Percentiles rank a stretch among this genome's conserved stretches.
These are phyloP conservation scores for Sarcoramphus papa DNA, from an alignment of 2,797 vertebrate genomes.

Conservation along the genomic window DNA sequence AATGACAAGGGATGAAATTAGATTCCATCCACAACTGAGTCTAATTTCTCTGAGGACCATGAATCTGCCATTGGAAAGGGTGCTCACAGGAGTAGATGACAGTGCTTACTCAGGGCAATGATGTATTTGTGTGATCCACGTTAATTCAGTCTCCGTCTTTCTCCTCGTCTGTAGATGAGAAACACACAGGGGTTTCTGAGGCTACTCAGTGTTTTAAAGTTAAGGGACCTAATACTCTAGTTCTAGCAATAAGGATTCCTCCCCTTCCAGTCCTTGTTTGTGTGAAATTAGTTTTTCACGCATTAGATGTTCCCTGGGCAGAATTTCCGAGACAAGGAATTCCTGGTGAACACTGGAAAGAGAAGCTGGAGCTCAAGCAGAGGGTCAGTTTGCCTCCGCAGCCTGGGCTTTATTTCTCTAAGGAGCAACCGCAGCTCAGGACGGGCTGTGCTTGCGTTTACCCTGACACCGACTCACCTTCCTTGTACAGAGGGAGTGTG, in stretches of 20 bases:
- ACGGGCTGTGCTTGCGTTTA: background rate
- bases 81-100: background rate
- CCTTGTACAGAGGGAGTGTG: background rate
- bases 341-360: background rate
- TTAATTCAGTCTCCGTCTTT: background rate
- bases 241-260: background rate
- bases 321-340: background rate
- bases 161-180: background rate
- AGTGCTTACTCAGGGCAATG: background rate
- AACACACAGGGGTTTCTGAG: background rate
- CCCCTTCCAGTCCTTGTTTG: background rate
- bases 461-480: background rate
- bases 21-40: background rate
- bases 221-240: background rate
- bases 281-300: background rate
- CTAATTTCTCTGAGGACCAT: background rate
- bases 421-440: background rate
- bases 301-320: background rate
- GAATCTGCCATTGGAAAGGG: background rate
- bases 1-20: background rate
- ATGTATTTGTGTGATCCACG: background rate
- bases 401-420: background rate
- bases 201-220: background rate
- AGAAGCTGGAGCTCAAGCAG: background rate
- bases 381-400: background rate